Evolutionary conservation across 2,113 vertebrate genomes (phyloP).

Genomic region (Ailurus styani): DNA sequence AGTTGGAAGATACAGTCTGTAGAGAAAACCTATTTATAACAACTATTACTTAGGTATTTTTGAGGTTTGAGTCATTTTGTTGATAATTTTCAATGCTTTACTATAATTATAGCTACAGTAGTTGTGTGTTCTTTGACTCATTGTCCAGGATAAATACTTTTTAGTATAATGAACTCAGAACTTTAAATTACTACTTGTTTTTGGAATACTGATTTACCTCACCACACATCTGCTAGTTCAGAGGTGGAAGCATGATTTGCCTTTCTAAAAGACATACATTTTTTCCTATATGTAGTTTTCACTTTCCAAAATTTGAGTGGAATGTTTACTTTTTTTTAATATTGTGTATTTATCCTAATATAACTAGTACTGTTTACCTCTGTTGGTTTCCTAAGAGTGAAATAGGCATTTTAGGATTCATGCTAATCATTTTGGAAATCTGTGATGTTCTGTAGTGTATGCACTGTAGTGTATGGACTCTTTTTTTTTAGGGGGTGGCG

Average conservation of each 20-base stretch:
- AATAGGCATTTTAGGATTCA: background rate
- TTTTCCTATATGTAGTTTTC: background rate
- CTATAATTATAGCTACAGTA: constrained; percentile 32
- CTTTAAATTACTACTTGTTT: constrained; percentile 35
- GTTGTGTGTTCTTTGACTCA: constrained; percentile 29
- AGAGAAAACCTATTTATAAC: constrained; percentile 39
- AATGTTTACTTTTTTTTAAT: background rate
- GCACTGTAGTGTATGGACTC: background rate
- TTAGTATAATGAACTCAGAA: constrained; percentile 12
- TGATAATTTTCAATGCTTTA: constrained; percentile 45
- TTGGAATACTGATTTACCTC: constrained; percentile 5
- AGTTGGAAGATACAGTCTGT: background rate
- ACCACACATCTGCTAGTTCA: background rate
- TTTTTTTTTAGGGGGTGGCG: background rate
- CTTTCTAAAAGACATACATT: background rate
- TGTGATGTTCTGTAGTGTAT: background rate
- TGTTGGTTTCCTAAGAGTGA: background rate
- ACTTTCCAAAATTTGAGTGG: background rate
- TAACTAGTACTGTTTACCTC: background rate
- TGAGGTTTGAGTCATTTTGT: constrained; percentile 57
- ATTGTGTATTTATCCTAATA: background rate
- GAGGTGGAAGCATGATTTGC: background rate
- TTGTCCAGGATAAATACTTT: constrained; percentile 35
- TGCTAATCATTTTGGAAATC: background rate
- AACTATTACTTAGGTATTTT: constrained; percentile 51